Percentiles rank a stretch among this genome's conserved stretches.
These are phyloP conservation scores for Climacteris rufus DNA, from an alignment of 2,113 vertebrate species.

Conservation along the genomic window DNA sequence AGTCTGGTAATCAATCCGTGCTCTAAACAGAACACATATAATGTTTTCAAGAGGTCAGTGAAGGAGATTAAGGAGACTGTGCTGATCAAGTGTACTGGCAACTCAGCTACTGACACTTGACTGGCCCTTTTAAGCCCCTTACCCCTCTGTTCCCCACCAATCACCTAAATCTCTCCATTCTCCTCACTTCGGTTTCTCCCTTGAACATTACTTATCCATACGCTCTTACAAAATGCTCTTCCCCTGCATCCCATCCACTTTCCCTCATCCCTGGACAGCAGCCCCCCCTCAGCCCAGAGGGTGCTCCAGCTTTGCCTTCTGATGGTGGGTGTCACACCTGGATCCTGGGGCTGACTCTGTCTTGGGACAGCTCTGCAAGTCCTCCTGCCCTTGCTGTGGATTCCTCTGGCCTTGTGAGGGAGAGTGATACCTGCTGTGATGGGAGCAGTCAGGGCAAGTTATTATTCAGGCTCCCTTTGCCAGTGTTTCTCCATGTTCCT, in stretches of 20 bases:
- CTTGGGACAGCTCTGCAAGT: not conserved
- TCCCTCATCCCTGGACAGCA: not conserved
- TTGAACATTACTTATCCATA: not conserved
- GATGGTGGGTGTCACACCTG: not conserved
- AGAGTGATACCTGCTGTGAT: no score
- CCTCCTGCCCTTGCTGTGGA: no score
- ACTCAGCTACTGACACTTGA: rapidly evolving
- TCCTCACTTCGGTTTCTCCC: not conserved
- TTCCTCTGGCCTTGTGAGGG: not conserved
- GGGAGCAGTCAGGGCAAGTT: not conserved
- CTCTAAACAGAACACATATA: not conserved
- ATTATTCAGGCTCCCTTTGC: not conserved
- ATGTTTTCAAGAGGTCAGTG: not conserved
- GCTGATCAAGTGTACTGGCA: not conserved
- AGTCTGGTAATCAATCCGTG: not conserved
- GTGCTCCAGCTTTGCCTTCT: not conserved
- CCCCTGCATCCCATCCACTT: not conserved
- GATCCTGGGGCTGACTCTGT: not conserved
- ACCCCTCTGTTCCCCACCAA: not conserved
- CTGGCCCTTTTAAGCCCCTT: not conserved
- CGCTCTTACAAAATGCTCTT: not conserved
- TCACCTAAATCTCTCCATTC: not conserved
- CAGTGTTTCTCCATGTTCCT: not conserved
- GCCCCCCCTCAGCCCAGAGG: not conserved
- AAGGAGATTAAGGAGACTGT: not conserved